Base-by-base conservation (phyloP, 1,140 invertebrate genomes). In the Pollicipes pollicipes region DNA sequence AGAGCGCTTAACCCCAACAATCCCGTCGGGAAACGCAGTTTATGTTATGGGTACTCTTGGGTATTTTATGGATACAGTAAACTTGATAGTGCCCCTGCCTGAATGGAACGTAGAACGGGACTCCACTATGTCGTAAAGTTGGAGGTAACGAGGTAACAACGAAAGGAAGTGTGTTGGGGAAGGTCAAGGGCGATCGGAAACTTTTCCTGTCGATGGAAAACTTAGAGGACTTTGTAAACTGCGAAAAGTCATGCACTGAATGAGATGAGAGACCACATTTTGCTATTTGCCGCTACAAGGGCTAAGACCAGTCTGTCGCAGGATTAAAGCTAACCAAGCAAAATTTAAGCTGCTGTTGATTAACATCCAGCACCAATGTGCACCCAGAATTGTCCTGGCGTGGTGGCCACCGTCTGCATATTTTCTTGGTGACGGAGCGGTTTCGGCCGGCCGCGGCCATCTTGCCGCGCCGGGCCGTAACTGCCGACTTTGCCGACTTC, bases 11-110 rank as follows among this genome's bases (percentile, higher is more conserved):
- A 21, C 45, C 24, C 45, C 13, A 21, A 10, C 13, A 24, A 35
- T 21, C 45, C 45, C 24, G 45, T 58, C 24, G 45, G 24, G 45
- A 3, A 3, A 3, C 45, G 24, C 45, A 21, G 45, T 58, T 58
- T 58, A 58, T 58, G 45, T 58, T 58, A 58, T 21, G 45, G 45
- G 45, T 58, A 58, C 24, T 58, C 45, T 58, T 58, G 45, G 45
- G 45, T 58, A 58, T 58, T 58, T 58, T 58, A 58, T 58, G 45
- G 45, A 58, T 58, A 58, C 24, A 58, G 45, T 58, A 58, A 58
- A 58, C 45, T 58, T 58, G 13, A 58, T 58, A 58, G 45, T 58
- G 13, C 45, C 45, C 3, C 10, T 10, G 17, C 21, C 45, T 58
- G 45, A 58, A 58, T 58, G 45, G 45, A 58, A 58, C 45, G 45